Conservation (phyloP, 2,113 vertebrate species). For the Rhipidura dahli region DNA sequence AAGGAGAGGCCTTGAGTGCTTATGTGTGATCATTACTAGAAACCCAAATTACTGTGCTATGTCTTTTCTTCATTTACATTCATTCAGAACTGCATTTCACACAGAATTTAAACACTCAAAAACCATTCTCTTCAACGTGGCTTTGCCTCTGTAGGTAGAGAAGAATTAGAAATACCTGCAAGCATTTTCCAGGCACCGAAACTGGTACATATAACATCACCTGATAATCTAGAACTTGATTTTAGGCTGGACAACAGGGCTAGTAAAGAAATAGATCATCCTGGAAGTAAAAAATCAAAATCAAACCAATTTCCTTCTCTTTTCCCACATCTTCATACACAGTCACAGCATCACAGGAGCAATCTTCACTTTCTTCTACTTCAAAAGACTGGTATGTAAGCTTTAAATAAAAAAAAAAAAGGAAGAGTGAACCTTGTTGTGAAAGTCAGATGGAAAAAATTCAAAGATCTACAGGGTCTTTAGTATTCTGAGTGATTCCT, state of each 20-base stretch:
- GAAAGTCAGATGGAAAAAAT: neutral
- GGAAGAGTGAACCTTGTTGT: neutral
- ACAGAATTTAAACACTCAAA: neutral
- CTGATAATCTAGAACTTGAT: neutral
- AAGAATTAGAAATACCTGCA: neutral
- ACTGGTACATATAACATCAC: neutral
- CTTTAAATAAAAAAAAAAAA: conserved; percentile 59
- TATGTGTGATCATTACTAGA: neutral
- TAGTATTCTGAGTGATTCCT: neutral
- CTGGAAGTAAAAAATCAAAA: neutral
- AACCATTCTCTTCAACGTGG: neutral
- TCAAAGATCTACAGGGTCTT: neutral
- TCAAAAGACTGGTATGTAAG: conserved; percentile 80
- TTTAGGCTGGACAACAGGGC: neutral
- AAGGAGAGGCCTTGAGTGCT: neutral
- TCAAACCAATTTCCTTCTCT: conserved; percentile 75
- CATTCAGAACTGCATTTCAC: neutral
- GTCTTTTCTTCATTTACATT: neutral
- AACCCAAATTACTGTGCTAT: neutral
- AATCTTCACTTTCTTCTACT: conserved; percentile 79
- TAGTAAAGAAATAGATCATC: neutral
- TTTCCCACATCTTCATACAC: conserved; percentile 73
- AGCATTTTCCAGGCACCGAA: neutral
- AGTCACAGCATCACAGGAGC: conserved; percentile 74
- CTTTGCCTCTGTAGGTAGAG: neutral